Evolutionary conservation across 30 jellyfish, hydroid and myxozoan species (phyloP), one percentile per base, ranked within the genome.

Genomic region (Aurelia sp.): DNA sequence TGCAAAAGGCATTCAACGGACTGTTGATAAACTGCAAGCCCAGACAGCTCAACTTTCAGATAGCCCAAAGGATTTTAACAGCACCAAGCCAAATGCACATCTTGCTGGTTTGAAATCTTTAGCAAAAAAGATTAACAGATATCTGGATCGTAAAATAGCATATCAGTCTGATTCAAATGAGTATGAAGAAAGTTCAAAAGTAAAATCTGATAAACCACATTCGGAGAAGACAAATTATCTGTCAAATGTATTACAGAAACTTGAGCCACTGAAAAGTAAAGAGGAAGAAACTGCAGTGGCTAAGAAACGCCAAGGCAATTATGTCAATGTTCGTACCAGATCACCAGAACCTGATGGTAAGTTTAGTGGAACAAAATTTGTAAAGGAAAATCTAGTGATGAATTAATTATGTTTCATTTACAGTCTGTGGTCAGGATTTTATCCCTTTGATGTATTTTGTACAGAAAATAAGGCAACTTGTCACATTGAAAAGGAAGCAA

Each of bases 261-360:
- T 44, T 44, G 55, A 44, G 9, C 55, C 55, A 0, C 7, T 44
- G 55, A 59, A 33, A 11, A 15, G 63, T 21, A 78, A 63, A 4
- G 78, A 63, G 55, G 69, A 59, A 6, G 67, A 81, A 59, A 60
- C 63, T 0, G 77, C 70, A 27, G 31, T 18, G 24, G 33, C 69
- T 12, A 68, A 76, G 65, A 81, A 68, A n/a, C 69, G 91, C 33
- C 78, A 67, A 63, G 30, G 41, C 24, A 21, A 53, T 5, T 30
- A 50, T 30, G 74, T 81, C 3, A 13, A 10, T n/a, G 91, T 81
- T 31, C 91, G 77, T 9, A 67, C 68, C 65, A 65, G 83, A 81
- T 81, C 91, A 13, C 91, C 84, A 21, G 83, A 52, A 38, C 47
- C 57, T 33, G 64, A 73, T 33, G 91, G 91, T 67, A 66, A 21